Evolutionary conservation across 2,113 vertebrate genomes (phyloP), one percentile per base, ranked within the genome.

Genomic region (Hippoglossus stenolepis): DNA sequence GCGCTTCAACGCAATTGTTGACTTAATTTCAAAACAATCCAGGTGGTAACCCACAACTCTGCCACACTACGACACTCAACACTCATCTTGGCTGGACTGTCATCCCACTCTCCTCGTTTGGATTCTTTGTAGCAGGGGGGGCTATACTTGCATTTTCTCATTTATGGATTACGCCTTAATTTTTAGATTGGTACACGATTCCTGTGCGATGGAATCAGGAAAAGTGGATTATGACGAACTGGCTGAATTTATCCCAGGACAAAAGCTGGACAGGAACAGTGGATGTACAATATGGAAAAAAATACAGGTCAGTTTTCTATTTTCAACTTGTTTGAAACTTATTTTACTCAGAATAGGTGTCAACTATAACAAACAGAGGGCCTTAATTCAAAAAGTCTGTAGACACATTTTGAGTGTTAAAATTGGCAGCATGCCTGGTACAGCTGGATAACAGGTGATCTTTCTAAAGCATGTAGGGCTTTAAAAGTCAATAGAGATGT

Each of bases 21-120:
- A 86, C 86, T 84, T 84, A 66, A 31, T 62, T 83, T 71, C 60
- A 70, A 86, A 57, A 69, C 72, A 68, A 83, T 65, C 82, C 80
- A 87, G 77, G 84, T 86, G 82, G 77, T 84, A 78, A 80, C 80
- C 88, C 51, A 73, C 65, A 72, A 78, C 65, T 64, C 73, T 40
- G 35, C 70, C 60, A 38, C 45, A 51, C 6, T 74, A 51, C 21
- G 0, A 21, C 56, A 79, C 70, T 49, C 47, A 17, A 40, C 54
- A 57, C 60, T 24, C 56, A 63, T 73, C 73, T 63, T 40, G 10
- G 54, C 65, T 65, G 47, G 57, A 73, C 12, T 15, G 65, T 56
- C 64, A n/a, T 13, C 57, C 38, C 0, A 21, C 14, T 75, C 8
- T 40, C 5, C 11, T 6, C 24, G 28, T 45, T 80, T 77, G 59